phyloP scores from a whole-genome alignment of 2,888 invertebrate genomes.

The Acrocera orbiculus region DNA sequence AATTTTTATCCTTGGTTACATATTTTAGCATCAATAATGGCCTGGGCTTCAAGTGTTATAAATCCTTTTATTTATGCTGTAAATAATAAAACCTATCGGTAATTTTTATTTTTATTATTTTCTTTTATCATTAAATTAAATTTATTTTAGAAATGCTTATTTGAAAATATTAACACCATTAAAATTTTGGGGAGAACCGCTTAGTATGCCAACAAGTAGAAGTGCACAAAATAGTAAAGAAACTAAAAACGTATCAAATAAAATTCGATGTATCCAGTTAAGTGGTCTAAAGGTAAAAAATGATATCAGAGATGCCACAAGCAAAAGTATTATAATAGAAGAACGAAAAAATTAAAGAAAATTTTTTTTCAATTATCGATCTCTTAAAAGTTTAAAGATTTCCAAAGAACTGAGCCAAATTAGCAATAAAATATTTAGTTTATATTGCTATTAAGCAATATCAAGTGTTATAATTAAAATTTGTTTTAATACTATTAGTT shows the following conservation, averaged over 20 bases:
- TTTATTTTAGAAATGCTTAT: conserved; percentile 25
- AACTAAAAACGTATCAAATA: conserved; percentile 25
- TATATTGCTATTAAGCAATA: not conserved
- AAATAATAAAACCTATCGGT: conserved; percentile 66
- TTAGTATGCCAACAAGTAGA: conserved; percentile 29
- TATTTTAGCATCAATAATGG: conserved; percentile 65
- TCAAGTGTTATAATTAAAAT: no score
- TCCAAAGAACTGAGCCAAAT: not conserved
- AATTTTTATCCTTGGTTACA: conserved; percentile 54
- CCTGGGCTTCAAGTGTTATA: conserved; percentile 79
- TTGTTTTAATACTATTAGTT: no score
- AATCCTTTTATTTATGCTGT: conserved; percentile 84
- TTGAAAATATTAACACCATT: conserved; percentile 25
- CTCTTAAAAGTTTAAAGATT: not conserved
- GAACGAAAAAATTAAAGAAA: no score
- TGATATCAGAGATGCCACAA: no score
- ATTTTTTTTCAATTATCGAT: not conserved
- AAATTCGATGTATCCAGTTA: conserved; percentile 25
- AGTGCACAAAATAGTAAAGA: conserved; percentile 28
- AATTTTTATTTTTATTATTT: no score
- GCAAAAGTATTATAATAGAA: no score
- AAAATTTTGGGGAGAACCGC: conserved; percentile 30
- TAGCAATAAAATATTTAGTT: not conserved
- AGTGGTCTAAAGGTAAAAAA: conserved; percentile 22
- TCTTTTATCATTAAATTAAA: not conserved